A percentile compares a stretch with the other conserved stretches of the same genome.
These are phyloP conservation scores for Girardinichthys multiradiatus DNA, from an alignment of 2,113 vertebrate species.

Conservation along the genomic window DNA sequence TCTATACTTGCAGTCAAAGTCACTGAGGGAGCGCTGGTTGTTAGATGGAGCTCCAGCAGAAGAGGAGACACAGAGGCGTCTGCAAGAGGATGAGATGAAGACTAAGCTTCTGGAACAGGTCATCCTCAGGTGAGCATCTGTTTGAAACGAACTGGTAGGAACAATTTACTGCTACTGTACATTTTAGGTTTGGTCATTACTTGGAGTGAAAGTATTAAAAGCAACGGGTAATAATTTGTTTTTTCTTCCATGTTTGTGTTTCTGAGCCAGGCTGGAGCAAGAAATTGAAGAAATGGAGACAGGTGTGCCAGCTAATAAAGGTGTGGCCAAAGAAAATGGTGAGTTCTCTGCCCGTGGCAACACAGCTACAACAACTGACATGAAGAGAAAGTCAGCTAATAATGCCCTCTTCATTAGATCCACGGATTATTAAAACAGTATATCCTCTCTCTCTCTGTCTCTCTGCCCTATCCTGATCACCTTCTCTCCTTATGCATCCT, in stretches of 20 bases:
- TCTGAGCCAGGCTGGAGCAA: constrained; percentile 85
- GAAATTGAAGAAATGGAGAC: constrained; percentile 91
- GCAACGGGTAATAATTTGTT: background rate
- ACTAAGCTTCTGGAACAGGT: constrained; percentile 89
- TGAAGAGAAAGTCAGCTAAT: constrained; percentile 31
- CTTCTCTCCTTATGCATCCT: constrained; percentile 3
- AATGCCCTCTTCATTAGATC: constrained; percentile 38
- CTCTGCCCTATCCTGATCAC: constrained; percentile 21
- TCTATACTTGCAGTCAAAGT: constrained; percentile 85
- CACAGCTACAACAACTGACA: constrained; percentile 21
- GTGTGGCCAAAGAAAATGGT: constrained; percentile 74
- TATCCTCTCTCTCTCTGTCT: constrained; percentile 46
- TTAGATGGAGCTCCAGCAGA: constrained; percentile 92
- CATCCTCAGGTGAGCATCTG: constrained; percentile 85
- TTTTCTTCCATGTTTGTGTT: constrained; percentile 12
- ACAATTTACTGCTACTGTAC: background rate
- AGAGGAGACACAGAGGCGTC: constrained; percentile 88
- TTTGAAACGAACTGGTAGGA: background rate
- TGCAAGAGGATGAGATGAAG: constrained; percentile 90
- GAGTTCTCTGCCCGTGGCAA: constrained; percentile 63
- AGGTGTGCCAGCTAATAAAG: constrained; percentile 66
- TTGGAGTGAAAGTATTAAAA: background rate
- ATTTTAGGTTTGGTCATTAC: background rate
- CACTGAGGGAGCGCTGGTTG: constrained; percentile 93
- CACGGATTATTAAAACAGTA: constrained; percentile 61